These are phyloP conservation scores for Sorex maritimensis DNA, from an alignment of 2,797 vertebrate species.

Conservation along the genomic window DNA sequence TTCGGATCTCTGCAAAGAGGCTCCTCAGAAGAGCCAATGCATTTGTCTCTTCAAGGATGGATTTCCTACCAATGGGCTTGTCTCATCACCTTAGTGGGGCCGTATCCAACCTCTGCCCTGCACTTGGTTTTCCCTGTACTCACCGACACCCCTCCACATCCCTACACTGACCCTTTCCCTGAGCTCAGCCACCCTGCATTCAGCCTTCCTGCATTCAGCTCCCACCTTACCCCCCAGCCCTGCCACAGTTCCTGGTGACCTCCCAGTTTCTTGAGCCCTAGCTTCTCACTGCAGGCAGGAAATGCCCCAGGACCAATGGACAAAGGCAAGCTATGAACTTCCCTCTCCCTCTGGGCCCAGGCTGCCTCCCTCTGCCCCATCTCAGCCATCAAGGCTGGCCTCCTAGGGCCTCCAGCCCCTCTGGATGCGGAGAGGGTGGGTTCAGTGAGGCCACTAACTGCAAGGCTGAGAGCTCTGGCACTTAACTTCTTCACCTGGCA, in stretches of 20 bases:
- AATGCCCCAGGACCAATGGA: neutral
- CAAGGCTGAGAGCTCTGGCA: neutral
- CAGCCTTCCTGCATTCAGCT: neutral
- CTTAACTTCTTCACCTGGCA: constrained; percentile 40
- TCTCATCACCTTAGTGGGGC: neutral
- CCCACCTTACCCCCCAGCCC: neutral
- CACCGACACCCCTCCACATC: neutral
- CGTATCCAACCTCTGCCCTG: too few species aligned
- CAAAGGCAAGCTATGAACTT: neutral
- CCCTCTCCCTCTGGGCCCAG: neutral
- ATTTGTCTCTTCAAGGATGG: constrained; percentile 25
- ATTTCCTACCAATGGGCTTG: neutral
- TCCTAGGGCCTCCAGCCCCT: neutral
- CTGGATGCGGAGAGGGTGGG: neutral
- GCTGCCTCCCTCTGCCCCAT: neutral
- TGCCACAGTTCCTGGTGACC: neutral
- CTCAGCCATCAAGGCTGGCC: neutral
- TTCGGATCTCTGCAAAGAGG: neutral
- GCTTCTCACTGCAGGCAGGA: neutral
- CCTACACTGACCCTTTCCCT: neutral
- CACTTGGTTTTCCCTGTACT: too few species aligned
- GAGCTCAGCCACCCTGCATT: neutral
- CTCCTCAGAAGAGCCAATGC: neutral
- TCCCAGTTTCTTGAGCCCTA: neutral
- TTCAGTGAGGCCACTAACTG: neutral